A percentile compares a stretch with the other conserved stretches of the same genome.
These are phyloP conservation scores for Echinops telfairi DNA, from an alignment of 2,113 vertebrate genomes.

Conservation along the genomic window DNA sequence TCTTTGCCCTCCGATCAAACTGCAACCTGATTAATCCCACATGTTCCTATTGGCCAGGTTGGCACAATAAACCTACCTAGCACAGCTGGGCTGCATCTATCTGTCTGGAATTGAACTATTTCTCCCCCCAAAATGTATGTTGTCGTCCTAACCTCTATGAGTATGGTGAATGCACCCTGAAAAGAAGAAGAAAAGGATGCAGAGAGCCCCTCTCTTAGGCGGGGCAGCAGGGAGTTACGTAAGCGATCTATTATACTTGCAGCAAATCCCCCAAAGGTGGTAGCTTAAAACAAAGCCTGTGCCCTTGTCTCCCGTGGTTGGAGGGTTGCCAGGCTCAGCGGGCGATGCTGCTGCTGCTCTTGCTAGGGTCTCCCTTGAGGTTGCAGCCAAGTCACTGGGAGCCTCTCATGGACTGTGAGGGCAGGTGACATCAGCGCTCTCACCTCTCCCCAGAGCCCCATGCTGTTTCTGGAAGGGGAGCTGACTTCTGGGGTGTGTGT, in stretches of 20 bases:
- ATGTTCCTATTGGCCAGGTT: too few relatives aligned
- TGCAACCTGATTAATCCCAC: too few relatives aligned
- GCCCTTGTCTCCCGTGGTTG: not conserved
- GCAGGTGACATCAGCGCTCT: not conserved
- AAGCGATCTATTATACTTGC: not conserved
- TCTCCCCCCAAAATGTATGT: too few relatives aligned
- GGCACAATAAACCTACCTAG: too few relatives aligned
- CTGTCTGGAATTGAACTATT: too few relatives aligned
- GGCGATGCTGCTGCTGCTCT: not conserved
- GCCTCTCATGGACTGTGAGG: not conserved
- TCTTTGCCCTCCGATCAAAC: too few relatives aligned
- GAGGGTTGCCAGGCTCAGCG: not conserved
- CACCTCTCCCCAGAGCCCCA: not conserved
- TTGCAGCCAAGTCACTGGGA: not conserved
- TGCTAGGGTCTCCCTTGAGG: not conserved
- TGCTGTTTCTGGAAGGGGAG: not conserved
- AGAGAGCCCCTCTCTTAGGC: not conserved
- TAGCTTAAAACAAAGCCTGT: not conserved
- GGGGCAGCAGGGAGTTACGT: not conserved
- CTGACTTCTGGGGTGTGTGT: not conserved
- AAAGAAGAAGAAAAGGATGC: too few relatives aligned
- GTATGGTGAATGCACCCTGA: too few relatives aligned
- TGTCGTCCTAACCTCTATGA: too few relatives aligned
- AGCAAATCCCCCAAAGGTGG: not conserved
- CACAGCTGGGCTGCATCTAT: too few relatives aligned